Base-by-base conservation (phyloP, 2,888 invertebrate genomes). In the Galerucella nymphaeae region DNA sequence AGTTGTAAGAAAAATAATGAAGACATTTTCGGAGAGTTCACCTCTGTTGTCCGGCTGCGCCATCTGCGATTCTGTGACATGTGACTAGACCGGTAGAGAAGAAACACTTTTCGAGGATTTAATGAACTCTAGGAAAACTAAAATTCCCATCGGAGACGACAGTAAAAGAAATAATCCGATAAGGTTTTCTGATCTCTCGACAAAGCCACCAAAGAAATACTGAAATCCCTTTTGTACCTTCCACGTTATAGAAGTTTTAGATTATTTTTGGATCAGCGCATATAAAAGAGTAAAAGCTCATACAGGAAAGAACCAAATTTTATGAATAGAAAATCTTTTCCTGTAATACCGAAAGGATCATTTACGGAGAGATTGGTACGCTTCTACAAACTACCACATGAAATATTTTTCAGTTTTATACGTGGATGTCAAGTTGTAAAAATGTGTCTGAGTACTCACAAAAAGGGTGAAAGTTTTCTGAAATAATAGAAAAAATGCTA, bases 171-270 rank as follows among this genome's bases (percentile, higher is more conserved):
- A 74, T 77, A 77, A 77, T 77, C 77, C 76, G 73, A 74, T 77
- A 77, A 77, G 74, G 71, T 75, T 30, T 30, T 76, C 75, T 80
- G 79, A 80, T 77, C 80, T 79, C 73, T 59, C 74, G 76, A 80
- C 78, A 77, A 78, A 79, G 77, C 78, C 74, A 75, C 75, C 76
- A 76, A 78, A 79, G 80, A 80, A 80, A 80, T 77, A 79, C 77
- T 71, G 75, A 77, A 79, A 76, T 73, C 76, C 75, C 75, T 70
- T 75, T 76, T 75, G 75, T 75, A 76, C 78, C 66, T 77, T 76
- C 72, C 68, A 73, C 61, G 78, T 75, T 74, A 75, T 75, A 72
- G 72, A 75, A 66, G 75, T 74, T 73, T 79, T 77, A 72, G 75
- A 77, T 67, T 76, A 76, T 66, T 76, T 76, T 77, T 75, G 66